Conservation (phyloP, 2,888 invertebrate species). For the Drosophila rubida region DNA sequence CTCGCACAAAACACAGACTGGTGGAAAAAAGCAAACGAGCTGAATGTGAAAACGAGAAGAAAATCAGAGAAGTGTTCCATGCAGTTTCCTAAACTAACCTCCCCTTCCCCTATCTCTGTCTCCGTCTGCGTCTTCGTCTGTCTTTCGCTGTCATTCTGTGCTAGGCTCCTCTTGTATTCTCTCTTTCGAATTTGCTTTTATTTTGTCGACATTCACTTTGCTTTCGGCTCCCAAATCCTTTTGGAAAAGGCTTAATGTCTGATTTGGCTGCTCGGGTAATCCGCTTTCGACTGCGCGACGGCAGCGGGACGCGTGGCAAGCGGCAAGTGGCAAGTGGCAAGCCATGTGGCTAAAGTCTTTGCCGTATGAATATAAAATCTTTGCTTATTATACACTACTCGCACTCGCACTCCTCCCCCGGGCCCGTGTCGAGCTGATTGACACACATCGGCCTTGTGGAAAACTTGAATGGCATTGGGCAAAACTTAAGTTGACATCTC, state of each 20-base stretch:
- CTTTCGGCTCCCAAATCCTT: constrained; percentile 59
- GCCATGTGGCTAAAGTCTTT: constrained; percentile 18
- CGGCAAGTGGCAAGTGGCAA: too few species aligned
- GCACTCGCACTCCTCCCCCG: not conserved
- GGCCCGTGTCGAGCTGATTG: constrained; percentile 19
- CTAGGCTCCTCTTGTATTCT: constrained; percentile 12
- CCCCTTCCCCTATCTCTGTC: not conserved
- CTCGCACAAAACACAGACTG: constrained; percentile 4
- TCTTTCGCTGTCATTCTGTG: not conserved
- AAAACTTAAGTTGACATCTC: constrained; percentile 34
- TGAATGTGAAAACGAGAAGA: constrained; percentile 4
- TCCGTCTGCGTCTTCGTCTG: not conserved
- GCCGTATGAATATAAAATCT: constrained; percentile 40
- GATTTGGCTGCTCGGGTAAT: constrained; percentile 62
- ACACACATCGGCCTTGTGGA: constrained; percentile 25
- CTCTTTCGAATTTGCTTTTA: constrained; percentile 19
- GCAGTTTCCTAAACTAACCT: constrained; percentile 23
- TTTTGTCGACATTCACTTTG: constrained; percentile 41
- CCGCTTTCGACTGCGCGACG: constrained; percentile 56
- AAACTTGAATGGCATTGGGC: not conserved
- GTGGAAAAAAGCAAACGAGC: not conserved
- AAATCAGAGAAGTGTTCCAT: constrained; percentile 27
- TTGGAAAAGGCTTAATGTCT: constrained; percentile 71
- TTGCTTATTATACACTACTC: constrained; percentile 40
- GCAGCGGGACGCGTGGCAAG: not conserved